These are phyloP conservation scores for Aphaenogaster rudis DNA, from an alignment of 1,140 invertebrate genomes.

Conservation along the genomic window DNA sequence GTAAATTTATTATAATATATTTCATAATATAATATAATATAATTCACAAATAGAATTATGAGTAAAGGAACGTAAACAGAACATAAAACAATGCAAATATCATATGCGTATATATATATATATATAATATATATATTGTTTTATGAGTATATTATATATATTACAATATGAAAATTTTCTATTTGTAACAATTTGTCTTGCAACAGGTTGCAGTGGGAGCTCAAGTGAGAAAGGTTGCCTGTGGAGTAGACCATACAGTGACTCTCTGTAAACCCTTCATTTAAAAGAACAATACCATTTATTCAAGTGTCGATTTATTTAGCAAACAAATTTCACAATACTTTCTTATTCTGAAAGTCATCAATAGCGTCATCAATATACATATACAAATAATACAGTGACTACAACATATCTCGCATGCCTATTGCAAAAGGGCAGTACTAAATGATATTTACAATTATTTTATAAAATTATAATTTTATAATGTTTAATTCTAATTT, in stretches of 20 bases:
- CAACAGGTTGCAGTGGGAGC: constrained; percentile 91
- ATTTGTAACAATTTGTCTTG: constrained; percentile 50
- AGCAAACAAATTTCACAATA: constrained; percentile 25
- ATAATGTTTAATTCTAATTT: constrained; percentile 8
- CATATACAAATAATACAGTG: neutral
- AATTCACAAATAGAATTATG: constrained; percentile 23
- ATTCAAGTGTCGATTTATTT: constrained; percentile 14
- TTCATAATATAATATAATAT: neutral
- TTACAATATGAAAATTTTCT: neutral
- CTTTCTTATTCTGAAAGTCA: constrained; percentile 21
- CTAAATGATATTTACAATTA: constrained; percentile 14
- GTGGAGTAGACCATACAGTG: constrained; percentile 95
- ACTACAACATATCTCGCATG: neutral
- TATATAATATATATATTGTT: too few species aligned
- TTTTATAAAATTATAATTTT: too few species aligned
- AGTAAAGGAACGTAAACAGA: neutral
- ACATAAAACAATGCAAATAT: neutral
- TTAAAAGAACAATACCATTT: constrained; percentile 77
- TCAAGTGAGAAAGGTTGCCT: constrained; percentile 90
- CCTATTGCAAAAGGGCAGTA: neutral
- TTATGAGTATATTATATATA: too few species aligned
- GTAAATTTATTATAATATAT: constrained; percentile 84
- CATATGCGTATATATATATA: neutral
- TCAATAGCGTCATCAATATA: constrained; percentile 11
- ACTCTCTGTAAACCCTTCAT: constrained; percentile 92